phyloP scores from a whole-genome alignment of 2,888 invertebrate genomes.

The Pachydiplax longipennis region DNA sequence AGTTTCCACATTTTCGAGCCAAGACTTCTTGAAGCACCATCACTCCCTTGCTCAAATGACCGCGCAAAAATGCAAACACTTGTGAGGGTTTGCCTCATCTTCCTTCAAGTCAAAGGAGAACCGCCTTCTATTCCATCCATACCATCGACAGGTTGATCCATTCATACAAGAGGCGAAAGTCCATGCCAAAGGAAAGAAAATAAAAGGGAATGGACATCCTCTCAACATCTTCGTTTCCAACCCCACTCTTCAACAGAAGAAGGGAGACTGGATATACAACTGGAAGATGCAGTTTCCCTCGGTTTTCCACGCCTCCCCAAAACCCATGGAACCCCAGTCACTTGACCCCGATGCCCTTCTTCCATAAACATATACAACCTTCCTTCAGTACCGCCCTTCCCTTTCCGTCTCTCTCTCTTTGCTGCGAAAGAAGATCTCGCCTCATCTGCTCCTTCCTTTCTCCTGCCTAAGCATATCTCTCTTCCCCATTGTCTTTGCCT shows the following conservation, averaged over 20 bases:
- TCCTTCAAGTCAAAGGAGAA: background rate
- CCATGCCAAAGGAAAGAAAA: background rate
- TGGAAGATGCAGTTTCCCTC: background rate
- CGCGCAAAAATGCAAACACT: conserved; percentile 12
- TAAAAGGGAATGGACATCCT: background rate
- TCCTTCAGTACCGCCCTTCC: background rate
- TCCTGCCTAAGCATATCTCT: background rate
- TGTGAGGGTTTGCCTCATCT: background rate
- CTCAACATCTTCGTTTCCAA: background rate
- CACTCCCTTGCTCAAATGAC: background rate
- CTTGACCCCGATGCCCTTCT: background rate
- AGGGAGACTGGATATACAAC: background rate
- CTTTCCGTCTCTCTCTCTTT: background rate
- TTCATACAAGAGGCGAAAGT: background rate
- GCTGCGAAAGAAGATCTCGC: background rate
- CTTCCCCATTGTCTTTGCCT: too few relatives aligned
- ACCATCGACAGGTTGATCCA: background rate
- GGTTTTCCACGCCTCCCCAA: background rate
- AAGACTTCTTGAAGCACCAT: background rate
- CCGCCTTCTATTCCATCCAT: background rate
- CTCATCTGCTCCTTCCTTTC: background rate
- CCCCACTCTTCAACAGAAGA: background rate
- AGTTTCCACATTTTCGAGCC: too few relatives aligned
- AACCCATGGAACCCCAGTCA: background rate
- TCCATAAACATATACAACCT: background rate